Percentiles rank a stretch among this genome's conserved stretches.
These are phyloP conservation scores for Pipistrellus pipistrellus DNA, from an alignment of 2,797 vertebrate genomes.

Conservation along the genomic window DNA sequence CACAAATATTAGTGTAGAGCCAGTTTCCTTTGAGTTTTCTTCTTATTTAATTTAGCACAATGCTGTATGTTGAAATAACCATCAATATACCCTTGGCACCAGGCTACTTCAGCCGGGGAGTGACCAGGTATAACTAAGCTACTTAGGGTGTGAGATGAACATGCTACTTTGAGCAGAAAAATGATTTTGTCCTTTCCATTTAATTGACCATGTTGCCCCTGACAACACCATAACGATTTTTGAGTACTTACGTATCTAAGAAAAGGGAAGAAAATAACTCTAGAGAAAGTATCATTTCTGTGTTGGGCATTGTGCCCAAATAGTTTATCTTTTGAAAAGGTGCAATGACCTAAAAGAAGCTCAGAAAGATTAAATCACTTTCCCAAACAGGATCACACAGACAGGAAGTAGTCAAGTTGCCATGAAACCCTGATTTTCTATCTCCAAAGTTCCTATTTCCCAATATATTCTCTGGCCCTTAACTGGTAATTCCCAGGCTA, in stretches of 20 bases:
- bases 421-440: background rate
- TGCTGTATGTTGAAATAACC: background rate
- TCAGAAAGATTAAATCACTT: background rate
- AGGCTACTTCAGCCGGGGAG: background rate
- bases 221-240: background rate
- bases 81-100: too few relatives aligned
- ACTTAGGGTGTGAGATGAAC: background rate
- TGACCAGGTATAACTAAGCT: background rate
- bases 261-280: background rate
- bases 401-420: background rate
- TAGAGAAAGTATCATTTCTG: background rate
- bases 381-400: background rate
- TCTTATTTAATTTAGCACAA: background rate
- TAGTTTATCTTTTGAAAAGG: background rate
- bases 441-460: background rate
- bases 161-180: background rate
- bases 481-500: background rate
- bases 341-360: background rate
- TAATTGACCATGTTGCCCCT: background rate
- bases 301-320: background rate
- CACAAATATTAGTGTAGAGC: background rate
- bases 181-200: background rate
- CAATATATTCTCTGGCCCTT: background rate
- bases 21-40: background rate
- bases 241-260: background rate